Base-by-base conservation (phyloP, 2,113 vertebrate genomes). In the Etia nguti region DNA sequence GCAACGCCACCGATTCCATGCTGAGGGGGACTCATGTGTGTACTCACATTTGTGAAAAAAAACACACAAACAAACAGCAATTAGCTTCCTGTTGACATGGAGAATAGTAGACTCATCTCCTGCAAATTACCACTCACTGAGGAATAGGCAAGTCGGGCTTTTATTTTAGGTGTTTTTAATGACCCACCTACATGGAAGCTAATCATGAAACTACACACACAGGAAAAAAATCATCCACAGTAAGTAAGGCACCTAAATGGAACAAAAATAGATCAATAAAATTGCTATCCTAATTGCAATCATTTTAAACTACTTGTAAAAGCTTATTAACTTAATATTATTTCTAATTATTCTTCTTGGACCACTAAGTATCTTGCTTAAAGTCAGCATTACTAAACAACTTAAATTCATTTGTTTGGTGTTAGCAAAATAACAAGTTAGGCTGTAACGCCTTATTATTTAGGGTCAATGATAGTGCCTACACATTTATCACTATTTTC, bases 31-130 rank as follows among this genome's bases (percentile, higher is more conserved):
- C 70, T 50, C 46, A 2, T 24, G 46, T 50, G 73, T 50, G 52
- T 20, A 46, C 81, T 91, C 52, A 81, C 26, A 34, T 88, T 70
- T 38, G 38, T 60, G 24, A 73, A 52, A 62, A 81, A 83, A 88
- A 13, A 2, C 41, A 85, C 13, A 26, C 83, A 92, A 95, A 91
- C 90, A 95, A 95, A 94, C 92, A 93, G 87, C 90, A 94, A 95
- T 95, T 95, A 95, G 92, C 88, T 89, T 93, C 92, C 89, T 91
- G 91, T 92, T 91, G 94, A 93, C 88, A 92, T 48, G 70, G 86
- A 87, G 83, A 91, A 92, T 88, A 52, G 88, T 82, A 90, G 85
- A 90, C 90, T 89, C 83, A 91, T 92, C 86, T 89, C 68, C 43
- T 84, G 89, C 83, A 93, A 93, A 95, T 94, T 90, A 94, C 82